These are phyloP conservation scores for Pollachius pollachius DNA, from an alignment of 2,113 vertebrate genomes.

Conservation along the genomic window DNA sequence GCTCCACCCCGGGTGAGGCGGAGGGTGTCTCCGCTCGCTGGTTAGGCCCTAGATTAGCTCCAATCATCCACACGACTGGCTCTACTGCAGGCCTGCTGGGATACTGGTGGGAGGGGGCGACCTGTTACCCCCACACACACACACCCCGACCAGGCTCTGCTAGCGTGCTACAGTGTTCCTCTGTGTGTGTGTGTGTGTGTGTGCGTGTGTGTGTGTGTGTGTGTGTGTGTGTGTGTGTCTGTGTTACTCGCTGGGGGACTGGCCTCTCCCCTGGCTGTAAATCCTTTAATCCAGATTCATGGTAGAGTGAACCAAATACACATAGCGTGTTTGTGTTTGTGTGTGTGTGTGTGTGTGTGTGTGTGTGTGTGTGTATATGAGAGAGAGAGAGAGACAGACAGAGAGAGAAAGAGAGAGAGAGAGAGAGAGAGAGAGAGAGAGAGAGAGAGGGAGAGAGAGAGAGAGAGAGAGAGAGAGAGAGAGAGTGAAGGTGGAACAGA, in stretches of 20 bases:
- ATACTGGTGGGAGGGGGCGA: too few species aligned
- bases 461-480: too few species aligned
- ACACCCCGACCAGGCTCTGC: too few species aligned
- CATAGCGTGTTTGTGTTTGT: conserved; percentile 20
- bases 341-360: conserved; percentile 13
- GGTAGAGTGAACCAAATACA: conserved; percentile 44
- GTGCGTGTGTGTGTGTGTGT: conserved; percentile 1
- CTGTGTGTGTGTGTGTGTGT: background rate
- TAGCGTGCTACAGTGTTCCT: background rate
- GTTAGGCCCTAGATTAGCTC: too few species aligned
- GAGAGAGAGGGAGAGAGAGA: background rate
- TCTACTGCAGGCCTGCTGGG: too few species aligned
- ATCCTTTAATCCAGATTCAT: conserved; percentile 61
- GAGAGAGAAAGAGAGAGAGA: background rate
- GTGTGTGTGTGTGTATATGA: conserved; percentile 3
- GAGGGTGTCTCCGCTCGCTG: too few species aligned
- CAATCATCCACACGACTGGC: too few species aligned
- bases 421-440: background rate
- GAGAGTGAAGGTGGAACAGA: background rate
- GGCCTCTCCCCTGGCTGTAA: conserved; percentile 39
- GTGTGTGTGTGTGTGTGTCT: background rate
- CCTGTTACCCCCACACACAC: too few species aligned
- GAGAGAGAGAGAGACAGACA: too few species aligned
- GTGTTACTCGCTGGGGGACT: conserved; percentile 21
- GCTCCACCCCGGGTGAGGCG: too few species aligned